Evolutionary conservation across 2,113 vertebrate genomes (phyloP).

Genomic region (Plecotus auritus): DNA sequence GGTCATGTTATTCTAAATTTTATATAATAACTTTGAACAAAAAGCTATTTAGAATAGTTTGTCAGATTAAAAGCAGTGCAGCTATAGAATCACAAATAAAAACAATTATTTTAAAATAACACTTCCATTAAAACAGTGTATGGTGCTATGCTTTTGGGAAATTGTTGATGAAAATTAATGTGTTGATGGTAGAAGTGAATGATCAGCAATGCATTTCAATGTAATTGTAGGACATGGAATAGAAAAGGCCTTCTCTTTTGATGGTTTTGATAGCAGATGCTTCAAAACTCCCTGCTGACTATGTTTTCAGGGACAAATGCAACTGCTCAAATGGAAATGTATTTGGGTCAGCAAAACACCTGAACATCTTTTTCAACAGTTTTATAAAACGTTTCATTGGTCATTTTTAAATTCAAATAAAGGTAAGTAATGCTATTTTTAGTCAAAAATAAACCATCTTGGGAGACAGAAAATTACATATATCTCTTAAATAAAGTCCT

Average conservation of each 20-base stretch:
- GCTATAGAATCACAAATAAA: conserved; percentile 12
- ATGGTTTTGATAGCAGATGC: conserved; percentile 25
- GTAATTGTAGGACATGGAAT: neutral
- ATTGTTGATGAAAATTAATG: neutral
- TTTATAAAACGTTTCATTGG: neutral
- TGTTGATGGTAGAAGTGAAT: neutral
- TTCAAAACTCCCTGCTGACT: conserved; percentile 31
- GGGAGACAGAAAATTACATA: neutral
- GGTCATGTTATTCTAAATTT: neutral
- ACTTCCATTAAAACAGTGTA: conserved; percentile 22
- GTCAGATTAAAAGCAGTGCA: neutral
- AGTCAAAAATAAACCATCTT: neutral
- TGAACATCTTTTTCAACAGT: conserved; percentile 15
- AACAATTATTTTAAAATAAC: conserved; percentile 31
- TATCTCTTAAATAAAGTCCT: neutral
- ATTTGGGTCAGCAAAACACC: conserved; percentile 36
- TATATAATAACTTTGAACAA: neutral
- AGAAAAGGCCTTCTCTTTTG: conserved; percentile 12
- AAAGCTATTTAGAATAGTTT: neutral
- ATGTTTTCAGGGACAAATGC: conserved; percentile 16
- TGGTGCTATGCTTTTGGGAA: neutral
- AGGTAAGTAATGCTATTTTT: neutral
- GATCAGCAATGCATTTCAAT: neutral
- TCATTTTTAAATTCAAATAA: conserved; percentile 38
- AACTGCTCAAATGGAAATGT: conserved; percentile 11